Base-by-base conservation (phyloP, 2,888 invertebrate species). In the Drosophila barbarae region DNA sequence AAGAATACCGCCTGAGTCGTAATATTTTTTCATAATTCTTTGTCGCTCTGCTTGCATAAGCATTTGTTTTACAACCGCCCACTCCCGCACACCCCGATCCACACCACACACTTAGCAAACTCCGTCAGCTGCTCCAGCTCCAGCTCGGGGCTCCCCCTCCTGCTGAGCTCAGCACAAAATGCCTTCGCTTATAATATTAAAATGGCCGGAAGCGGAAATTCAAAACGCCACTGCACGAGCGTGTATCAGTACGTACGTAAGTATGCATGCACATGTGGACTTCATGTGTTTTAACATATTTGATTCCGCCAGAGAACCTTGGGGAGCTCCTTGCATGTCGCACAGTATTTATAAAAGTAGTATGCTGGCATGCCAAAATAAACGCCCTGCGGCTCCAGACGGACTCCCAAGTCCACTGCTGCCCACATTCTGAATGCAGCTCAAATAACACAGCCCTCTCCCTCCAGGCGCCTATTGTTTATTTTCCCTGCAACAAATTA, bases 201-300 rank as follows among this genome's bases (percentile, higher is more conserved):
- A 80, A 80, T 82, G 71, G 71, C 85, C 85, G 85, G 85, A 84
- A 80, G 85, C 85, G 80, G 83, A 80, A 82, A 84, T 84, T 82
- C 83, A 72, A 79, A 79, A 76, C 85, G 80, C 77, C 74, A 74
- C 69, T 82, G 82, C 79, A 70, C 56, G 71, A 69, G 41, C 72
- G 52, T 70, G 44, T 56, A 50, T 70, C 34, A 42, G 55, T 58
- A 64, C 47, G 53, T 57, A 51, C 50, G 66, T 51, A 47, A 35
- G 55, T 57, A 51, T 52, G 66, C 47, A 47, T 59, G 46, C 50
- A 28, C 47, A 23, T 63, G 34, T 13, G n/a, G 44, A 13, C 21
- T 10, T 38, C 8, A 21, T 39, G 36, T 63, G 51, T 52, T 60
- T 35, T 60, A 82, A 71, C 80, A 82, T 80, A 82, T 76, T 84